Conservation (phyloP, 23 tunicate species). For the Phallusia fumigata region DNA sequence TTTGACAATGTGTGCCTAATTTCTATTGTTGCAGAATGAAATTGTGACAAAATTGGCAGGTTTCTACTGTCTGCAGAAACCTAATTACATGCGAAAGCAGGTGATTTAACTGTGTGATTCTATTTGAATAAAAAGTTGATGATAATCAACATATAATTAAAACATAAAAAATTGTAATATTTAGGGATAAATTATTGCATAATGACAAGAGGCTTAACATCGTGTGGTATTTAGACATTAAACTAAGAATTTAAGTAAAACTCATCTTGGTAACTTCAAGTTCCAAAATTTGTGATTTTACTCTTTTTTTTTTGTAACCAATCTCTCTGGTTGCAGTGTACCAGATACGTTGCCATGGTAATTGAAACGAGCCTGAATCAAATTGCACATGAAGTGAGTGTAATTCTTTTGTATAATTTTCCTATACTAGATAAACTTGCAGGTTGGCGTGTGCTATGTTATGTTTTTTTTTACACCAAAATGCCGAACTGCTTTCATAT, state of each 20-base stretch:
- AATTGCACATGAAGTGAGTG: constrained; percentile 48
- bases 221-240: too few species aligned
- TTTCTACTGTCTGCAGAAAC: constrained; percentile 71
- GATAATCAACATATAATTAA: background rate
- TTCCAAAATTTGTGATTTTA: too few species aligned
- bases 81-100: constrained; percentile 33
- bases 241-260: too few species aligned
- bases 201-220: too few species aligned
- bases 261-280: too few species aligned
- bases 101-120: constrained; percentile 21
- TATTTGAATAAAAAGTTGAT: background rate
- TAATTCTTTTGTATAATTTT: background rate
- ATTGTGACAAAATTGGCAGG: constrained; percentile 33
- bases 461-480: too few species aligned
- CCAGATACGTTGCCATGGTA: constrained; percentile 53
- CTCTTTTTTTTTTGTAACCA: too few species aligned
- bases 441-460: too few species aligned
- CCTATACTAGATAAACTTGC: background rate
- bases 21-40: constrained; percentile 31
- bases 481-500: too few species aligned
- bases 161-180: too few species aligned
- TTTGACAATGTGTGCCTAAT: background rate
- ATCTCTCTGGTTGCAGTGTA: constrained; percentile 30
- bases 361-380: constrained; percentile 27
- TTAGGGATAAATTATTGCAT: too few species aligned